Percentiles rank a stretch among this genome's conserved stretches.
phyloP scores from a whole-genome alignment of 2,113 vertebrate genomes.

The Leptodactylus fuscus region DNA sequence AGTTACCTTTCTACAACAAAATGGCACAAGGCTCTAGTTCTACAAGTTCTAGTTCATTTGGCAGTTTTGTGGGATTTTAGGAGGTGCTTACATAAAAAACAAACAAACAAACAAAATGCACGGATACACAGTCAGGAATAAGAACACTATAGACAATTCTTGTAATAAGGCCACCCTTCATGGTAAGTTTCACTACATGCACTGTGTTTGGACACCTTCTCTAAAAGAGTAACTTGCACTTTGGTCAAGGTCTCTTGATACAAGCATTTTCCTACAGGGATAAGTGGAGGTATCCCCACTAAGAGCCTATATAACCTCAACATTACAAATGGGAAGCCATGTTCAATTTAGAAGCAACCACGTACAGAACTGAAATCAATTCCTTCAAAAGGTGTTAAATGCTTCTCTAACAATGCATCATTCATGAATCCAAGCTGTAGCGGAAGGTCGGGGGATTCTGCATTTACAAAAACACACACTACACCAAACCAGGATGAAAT shows the following conservation, averaged over 20 bases:
- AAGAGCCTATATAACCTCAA: not conserved
- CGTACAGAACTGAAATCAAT: not conserved
- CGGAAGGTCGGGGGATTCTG: not conserved
- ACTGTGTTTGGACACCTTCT: not conserved
- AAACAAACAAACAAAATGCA: too few relatives aligned
- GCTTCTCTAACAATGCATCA: not conserved
- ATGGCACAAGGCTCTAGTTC: not conserved
- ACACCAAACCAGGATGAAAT: too few relatives aligned
- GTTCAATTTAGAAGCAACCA: not conserved
- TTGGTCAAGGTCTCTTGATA: not conserved
- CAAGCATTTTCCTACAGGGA: not conserved
- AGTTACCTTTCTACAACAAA: not conserved
- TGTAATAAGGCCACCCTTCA: not conserved
- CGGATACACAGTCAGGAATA: too few relatives aligned
- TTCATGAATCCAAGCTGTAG: not conserved
- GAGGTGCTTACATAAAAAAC: not conserved
- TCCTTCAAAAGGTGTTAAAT: not conserved
- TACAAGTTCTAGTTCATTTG: not conserved
- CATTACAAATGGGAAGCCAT: not conserved
- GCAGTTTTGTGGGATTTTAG: not conserved
- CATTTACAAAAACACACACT: not conserved
- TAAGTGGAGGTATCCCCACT: not conserved
- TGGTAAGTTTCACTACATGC: not conserved
- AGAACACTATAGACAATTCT: not conserved
- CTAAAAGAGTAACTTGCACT: not conserved